phyloP scores from a whole-genome alignment of 2,888 invertebrate genomes.

The Itoplectis maculator region DNA sequence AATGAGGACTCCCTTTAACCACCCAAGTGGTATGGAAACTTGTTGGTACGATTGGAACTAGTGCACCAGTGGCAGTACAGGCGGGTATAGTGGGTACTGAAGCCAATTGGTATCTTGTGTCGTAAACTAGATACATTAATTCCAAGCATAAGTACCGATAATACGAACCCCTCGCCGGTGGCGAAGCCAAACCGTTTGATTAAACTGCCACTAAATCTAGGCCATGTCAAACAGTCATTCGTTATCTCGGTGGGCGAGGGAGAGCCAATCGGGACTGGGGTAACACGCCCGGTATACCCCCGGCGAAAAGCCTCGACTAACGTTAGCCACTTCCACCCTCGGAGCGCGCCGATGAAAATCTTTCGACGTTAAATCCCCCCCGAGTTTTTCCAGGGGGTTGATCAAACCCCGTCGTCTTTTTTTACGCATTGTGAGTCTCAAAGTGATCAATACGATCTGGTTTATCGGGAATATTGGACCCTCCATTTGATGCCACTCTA shows the following conservation, averaged over 20 bases:
- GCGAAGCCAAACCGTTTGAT: conserved; percentile 67
- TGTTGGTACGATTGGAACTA: not conserved
- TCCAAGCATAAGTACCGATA: conserved; percentile 68
- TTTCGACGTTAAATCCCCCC: conserved; percentile 56
- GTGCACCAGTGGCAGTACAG: not conserved
- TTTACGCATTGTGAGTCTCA: conserved; percentile 26
- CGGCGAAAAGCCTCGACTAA: conserved; percentile 60
- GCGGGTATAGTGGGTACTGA: conserved; percentile 19
- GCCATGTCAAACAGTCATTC: conserved; percentile 70
- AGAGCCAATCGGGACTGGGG: conserved; percentile 35
- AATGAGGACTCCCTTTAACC: conserved; percentile 4
- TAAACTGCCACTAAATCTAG: conserved; percentile 70
- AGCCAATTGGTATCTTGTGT: conserved; percentile 66
- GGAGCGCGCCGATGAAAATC: conserved; percentile 55
- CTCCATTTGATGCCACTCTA: conserved; percentile 1
- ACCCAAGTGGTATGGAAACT: not conserved
- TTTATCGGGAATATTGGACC: conserved; percentile 39
- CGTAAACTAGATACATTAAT: conserved; percentile 68
- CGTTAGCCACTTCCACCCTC: conserved; percentile 50
- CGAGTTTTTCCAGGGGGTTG: conserved; percentile 40
- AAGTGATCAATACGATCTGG: conserved; percentile 27
- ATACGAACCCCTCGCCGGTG: conserved; percentile 64
- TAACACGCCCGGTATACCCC: conserved; percentile 23
- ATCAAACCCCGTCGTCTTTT: conserved; percentile 28
- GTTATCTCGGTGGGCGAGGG: conserved; percentile 66